Base-by-base conservation (phyloP, 2,797 vertebrate species). In the Pempheris klunzingeri region DNA sequence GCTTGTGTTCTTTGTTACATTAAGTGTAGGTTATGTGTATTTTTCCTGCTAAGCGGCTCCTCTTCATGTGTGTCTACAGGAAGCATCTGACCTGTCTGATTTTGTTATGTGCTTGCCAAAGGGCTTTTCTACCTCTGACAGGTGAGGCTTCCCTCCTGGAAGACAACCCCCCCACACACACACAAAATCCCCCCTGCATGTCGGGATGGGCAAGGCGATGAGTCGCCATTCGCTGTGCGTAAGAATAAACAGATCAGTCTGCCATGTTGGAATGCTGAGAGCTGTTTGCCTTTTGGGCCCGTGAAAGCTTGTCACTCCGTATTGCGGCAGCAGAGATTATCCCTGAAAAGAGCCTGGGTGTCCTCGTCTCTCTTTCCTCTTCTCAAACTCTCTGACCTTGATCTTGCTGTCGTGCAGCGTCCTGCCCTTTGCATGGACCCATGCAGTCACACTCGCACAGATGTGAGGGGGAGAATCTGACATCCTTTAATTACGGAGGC, bases 281-380 rank as follows among this genome's bases (percentile, higher is more conserved):
- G 77, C 81, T 94, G 88, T 92, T 93, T 95, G 93, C 82, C 80
- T 93, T 93, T 87, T 76, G 84, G 90, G 82, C 80, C 67, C 32
- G 67, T 93, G 83, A 91, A 90, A 90, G 90, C 93, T 78, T 90
- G 90, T 91, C 88, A 70, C 80, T 86, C 75, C 2, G 36, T 63
- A 20, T 65, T 85, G 83, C 70, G 66, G 86, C 62, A 71, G 78
- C 81, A 78, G 74, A 83, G 88, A 86, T 90, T 85, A 90, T 85
- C 84, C 74, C 57, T 84, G 77, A 90, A 91, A 92, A 71, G 77
- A 81, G 36, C 53, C 77, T 14, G 64, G 78, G 72, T 82, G 84
- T 91, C 84, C 67, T 77, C 46, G 41, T 71, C 81, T 87, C 81
- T 84, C 78, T 61, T 34, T 58, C 30, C 61, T 64, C 49, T 75